Evolutionary conservation across 2,888 invertebrate genomes (phyloP), one percentile per base, ranked within the genome.

Genomic region (Harmothoe impar): DNA sequence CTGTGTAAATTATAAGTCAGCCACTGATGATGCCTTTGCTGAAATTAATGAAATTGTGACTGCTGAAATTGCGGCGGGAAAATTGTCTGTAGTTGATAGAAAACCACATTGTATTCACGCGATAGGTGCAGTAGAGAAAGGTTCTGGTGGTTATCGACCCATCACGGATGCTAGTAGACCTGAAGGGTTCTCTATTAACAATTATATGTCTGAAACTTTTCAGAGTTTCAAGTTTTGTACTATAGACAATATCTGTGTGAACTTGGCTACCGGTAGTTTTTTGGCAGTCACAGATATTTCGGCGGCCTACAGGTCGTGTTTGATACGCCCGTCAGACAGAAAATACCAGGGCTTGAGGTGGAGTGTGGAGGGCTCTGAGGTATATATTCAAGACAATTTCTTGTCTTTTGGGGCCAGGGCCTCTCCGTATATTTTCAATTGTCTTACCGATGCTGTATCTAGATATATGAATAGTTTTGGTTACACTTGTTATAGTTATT

Each of bases 71-170:
- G n/a, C n/a, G n/a, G 68, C 12, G 15, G 68, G 68, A n/a, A n/a
- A 68, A 68, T 68, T 68, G 7, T 15, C 68, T 15, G n/a, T 17
- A 68, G 68, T n/a, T 7, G 68, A 68, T 68, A 17, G 5, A 17
- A 68, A 68, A 68, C 68, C 68, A 7, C 68, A 68, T 68, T 68
- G 68, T 68, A n/a, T 68, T 23, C 68, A 68, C n/a, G 68, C n/a
- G n/a, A 7, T 68, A 7, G 68, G 68, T 12, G 68, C 68, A 12
- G n/a, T 68, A 68, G 17, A 12, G 17, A 68, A 68, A 68, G 20
- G 17, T 68, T 12, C 12, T n/a, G 68, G 68, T 15, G 15, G 20
- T 7, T 68, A 68, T n/a, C 68, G n/a, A n/a, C 68, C 68, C n/a
- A 68, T 68, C n/a, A 68, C 68, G 5, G 68, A 68, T n/a, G 15